Evolutionary conservation across 2,113 vertebrate genomes (phyloP), one percentile per base, ranked within the genome.

Genomic region (Thunnus maccoyii): DNA sequence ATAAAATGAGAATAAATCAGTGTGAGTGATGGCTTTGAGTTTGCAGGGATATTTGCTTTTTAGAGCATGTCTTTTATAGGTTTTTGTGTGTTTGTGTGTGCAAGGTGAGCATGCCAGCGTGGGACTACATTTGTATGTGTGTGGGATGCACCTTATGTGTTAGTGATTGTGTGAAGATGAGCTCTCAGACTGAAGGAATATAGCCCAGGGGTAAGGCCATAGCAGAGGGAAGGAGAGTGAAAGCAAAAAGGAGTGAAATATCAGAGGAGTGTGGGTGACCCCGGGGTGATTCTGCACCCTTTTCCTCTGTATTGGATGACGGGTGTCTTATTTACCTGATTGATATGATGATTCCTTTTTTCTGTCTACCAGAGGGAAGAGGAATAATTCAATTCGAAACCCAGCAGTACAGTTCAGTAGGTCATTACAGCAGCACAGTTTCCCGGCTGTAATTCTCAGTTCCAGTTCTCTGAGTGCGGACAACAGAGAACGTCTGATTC

Each of bases 311-410:
- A 85, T 85, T 86, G 75, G 78, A 73, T 77, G 76, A 83, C 65
- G 22, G 66, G 76, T 79, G 76, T 89, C 82, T 73, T 85, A 78
- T 91, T 87, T 74, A 71, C 67, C 61, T 83, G 77, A 91, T 69
- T 83, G 69, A 90, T 88, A 78, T 67, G 65, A 85, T 71, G 79
- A 78, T 74, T 76, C 22, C 60, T 50, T 61, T 69, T 70, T 74
- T 68, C 63, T 51, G 52, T 84, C 46, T 41, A 70, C 70, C 7
- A 9, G 48, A 56, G 67, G 63, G 61, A 74, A 83, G 54, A 64
- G 50, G 62, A 80, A 86, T 86, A 57, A 81, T 77, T 84, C 14
- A 65, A 78, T 84, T 89, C 41, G 78, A 78, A 78, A 54, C 15
- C 48, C 52, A 68, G 73, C 56, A 66, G 67, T 66, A 64, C 36